Evolutionary conservation across 2,888 invertebrate species (phyloP), one percentile per base, ranked within the genome.

Genomic region (Micropterix aruncella): DNA sequence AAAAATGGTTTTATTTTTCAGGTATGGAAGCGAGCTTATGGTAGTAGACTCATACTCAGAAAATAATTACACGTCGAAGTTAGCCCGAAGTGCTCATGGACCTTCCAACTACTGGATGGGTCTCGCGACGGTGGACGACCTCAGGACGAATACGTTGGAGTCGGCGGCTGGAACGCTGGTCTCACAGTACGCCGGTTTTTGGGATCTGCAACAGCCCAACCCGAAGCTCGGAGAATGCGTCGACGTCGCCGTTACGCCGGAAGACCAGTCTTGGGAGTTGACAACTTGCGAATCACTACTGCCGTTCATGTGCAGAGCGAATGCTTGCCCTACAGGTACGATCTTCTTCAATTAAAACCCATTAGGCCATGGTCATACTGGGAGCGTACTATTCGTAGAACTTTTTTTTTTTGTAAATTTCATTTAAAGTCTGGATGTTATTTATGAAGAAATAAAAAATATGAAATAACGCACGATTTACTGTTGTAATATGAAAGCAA

Each of bases 21-120:
- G 95, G 67, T 95, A 95, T 66, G 95, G 95, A 57, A 91, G 93
- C 70, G 91, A 93, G 59, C 68, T 96, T 55, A 90, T 93, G 73
- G 81, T 90, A 48, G 84, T 95, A 53, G 92, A 93, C 60, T 85
- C 83, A 38, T 91, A 86, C 64, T 75, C 78, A 51, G 93, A 95
- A 73, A 95, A 95, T 69, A 92, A 93, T 63, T 79, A 89, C 67
- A 88, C 94, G 17, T 80, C 89, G 47, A 75, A 75, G 49, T 79
- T 94, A 73, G 84, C 89, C 38, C 74, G 77, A 51, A 62, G 72
- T 51, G 76, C 77, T 54, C 74, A 79, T 49, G 80, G 79, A 56
- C 77, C 84, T 54, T 77, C 75, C 48, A 83, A 84, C 59, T 93
- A 91, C 65, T 93, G 93, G 93, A 70, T 92, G 48, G 93, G 93